Percentiles rank a stretch among this genome's conserved stretches.
These are phyloP conservation scores for Noctuana brunneofusca DNA, from an alignment of 2,888 invertebrate genomes.

Conservation along the genomic window DNA sequence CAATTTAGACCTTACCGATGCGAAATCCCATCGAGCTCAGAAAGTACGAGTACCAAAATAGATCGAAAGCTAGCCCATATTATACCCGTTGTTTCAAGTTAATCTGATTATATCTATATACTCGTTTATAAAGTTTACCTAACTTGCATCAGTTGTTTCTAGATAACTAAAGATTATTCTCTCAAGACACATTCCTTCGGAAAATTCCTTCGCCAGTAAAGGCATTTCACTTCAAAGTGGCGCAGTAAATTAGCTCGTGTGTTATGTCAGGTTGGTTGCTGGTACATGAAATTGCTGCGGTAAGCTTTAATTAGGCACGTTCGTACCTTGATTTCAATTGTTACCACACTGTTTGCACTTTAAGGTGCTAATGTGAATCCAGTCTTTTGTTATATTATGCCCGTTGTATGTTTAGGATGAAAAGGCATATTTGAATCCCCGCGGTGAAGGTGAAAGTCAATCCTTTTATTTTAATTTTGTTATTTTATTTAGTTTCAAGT, in stretches of 20 bases:
- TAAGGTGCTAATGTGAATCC: neutral
- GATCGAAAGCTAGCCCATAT: no score
- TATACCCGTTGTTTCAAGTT: no score
- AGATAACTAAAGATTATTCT: neutral
- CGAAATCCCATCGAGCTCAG: no score
- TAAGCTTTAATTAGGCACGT: conserved; percentile 1
- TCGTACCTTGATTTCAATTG: neutral
- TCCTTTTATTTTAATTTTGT: no score
- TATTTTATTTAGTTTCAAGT: no score
- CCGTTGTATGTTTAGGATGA: neutral
- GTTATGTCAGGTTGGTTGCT: neutral
- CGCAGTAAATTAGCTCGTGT: neutral
- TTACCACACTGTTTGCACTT: neutral
- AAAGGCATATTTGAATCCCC: neutral
- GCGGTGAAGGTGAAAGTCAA: neutral
- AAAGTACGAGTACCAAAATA: no score
- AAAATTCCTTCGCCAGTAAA: neutral
- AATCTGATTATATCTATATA: no score
- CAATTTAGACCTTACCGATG: no score
- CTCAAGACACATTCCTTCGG: neutral
- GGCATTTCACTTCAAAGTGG: neutral
- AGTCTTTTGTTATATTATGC: neutral
- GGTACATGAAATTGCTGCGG: neutral
- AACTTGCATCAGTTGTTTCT: neutral
- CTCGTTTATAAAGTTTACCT: no score